A percentile compares a stretch with the other conserved stretches of the same genome.
These are phyloP conservation scores for Myotis lucifugus DNA, from an alignment of 2,113 vertebrate species.

Conservation along the genomic window DNA sequence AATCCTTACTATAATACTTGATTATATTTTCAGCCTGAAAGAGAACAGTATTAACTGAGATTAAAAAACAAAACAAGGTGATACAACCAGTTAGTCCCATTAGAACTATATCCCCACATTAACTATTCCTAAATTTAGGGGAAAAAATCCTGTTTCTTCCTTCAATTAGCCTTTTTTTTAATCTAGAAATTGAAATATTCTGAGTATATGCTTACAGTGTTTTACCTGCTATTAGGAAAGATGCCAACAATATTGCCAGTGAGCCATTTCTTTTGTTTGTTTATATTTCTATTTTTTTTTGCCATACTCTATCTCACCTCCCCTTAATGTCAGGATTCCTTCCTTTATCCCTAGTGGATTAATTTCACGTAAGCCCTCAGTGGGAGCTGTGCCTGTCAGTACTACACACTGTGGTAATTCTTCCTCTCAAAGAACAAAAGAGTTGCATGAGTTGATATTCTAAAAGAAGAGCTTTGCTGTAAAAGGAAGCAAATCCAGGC, in stretches of 20 bases:
- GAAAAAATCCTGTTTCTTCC: neutral
- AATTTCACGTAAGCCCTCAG: neutral
- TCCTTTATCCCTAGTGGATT: neutral
- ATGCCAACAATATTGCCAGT: neutral
- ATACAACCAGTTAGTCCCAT: neutral
- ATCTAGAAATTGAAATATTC: neutral
- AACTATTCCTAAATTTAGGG: neutral
- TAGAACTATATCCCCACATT: neutral
- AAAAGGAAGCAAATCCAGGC: neutral
- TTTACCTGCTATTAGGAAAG: neutral
- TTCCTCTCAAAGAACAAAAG: neutral
- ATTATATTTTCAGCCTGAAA: neutral
- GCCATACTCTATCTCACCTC: neutral
- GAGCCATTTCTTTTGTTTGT: neutral
- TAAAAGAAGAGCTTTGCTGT: neutral
- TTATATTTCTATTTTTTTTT: neutral
- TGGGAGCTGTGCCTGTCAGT: accelerated
- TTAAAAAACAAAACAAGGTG: neutral
- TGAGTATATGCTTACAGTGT: neutral
- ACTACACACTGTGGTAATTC: neutral
- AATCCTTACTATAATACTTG: neutral
- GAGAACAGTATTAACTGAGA: neutral
- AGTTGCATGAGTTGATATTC: neutral
- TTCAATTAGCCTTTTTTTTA: neutral
- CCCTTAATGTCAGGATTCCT: neutral